A percentile compares a stretch with the other conserved stretches of the same genome.
phyloP scores from a whole-genome alignment of 2,797 vertebrate species.

The Paguma larvata region DNA sequence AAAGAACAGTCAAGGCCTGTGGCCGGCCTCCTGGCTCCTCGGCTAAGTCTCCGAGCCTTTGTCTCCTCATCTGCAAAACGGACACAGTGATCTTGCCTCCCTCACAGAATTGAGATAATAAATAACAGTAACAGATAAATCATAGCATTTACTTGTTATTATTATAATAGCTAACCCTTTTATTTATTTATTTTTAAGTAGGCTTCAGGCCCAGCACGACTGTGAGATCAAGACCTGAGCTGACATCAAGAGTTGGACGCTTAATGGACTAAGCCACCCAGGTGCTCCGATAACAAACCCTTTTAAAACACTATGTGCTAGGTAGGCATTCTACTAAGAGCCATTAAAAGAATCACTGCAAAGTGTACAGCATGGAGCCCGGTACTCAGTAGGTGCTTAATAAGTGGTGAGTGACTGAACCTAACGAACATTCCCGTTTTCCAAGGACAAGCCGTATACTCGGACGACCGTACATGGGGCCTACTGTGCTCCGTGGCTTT shows the following conservation, averaged over 20 bases:
- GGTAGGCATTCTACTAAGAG: background rate
- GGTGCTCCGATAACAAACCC: background rate
- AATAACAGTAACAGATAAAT: background rate
- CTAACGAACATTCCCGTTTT: background rate
- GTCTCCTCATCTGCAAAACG: slow-evolving; percentile 43
- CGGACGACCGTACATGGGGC: rapidly evolving
- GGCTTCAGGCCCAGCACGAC: too few species aligned
- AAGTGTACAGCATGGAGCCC: background rate
- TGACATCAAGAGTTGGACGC: too few species aligned
- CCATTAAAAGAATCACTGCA: background rate
- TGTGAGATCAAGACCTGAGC: too few species aligned
- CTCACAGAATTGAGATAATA: background rate
- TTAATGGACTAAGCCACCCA: too few species aligned
- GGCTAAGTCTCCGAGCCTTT: background rate
- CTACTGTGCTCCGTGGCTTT: background rate
- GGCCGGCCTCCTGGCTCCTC: background rate
- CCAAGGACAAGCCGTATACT: background rate
- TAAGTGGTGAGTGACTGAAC: background rate
- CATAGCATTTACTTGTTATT: background rate
- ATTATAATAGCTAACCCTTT: slow-evolving; percentile 1
- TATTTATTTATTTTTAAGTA: background rate
- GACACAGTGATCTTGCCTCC: background rate
- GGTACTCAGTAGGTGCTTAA: background rate
- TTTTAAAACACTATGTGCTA: background rate
- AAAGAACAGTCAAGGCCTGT: background rate